A percentile compares a stretch with the other conserved stretches of the same genome.
These are phyloP conservation scores for Zygothrica quintamaculata DNA, from an alignment of 2,888 invertebrate genomes.

Conservation along the genomic window DNA sequence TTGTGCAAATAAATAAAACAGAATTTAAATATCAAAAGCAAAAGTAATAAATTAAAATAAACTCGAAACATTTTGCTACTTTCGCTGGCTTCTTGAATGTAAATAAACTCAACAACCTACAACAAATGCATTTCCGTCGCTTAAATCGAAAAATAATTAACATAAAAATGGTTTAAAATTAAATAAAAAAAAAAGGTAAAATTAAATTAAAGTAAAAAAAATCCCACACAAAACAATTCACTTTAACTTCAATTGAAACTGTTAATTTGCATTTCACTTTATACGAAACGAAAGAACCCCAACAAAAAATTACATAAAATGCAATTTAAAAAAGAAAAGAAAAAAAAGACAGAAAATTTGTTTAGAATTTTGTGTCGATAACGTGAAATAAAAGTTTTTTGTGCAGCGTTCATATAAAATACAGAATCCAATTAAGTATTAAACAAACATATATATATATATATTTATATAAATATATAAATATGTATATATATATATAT, in stretches of 20 bases:
- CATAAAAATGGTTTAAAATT: slow-evolving; percentile 44
- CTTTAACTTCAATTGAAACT: slow-evolving; percentile 4
- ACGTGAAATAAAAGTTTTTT: slow-evolving; percentile 39
- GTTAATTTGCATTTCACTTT: slow-evolving; percentile 8
- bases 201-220: slow-evolving; percentile 2
- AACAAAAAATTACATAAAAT: slow-evolving; percentile 46
- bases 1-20: slow-evolving; percentile 57
- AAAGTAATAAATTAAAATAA: slow-evolving; percentile 36
- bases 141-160: slow-evolving; percentile 23
- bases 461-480: slow-evolving; percentile 28
- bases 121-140: slow-evolving; percentile 52
- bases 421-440: slow-evolving; percentile 39
- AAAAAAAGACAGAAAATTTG: slow-evolving; percentile 27
- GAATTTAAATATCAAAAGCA: slow-evolving; percentile 48
- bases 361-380: slow-evolving; percentile 35
- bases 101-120: slow-evolving; percentile 39
- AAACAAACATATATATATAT: slow-evolving; percentile 27
- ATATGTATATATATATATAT: too few species aligned
- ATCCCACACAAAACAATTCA: not conserved
- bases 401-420: slow-evolving; percentile 30
- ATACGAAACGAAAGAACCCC: slow-evolving; percentile 4
- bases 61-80: slow-evolving; percentile 26
- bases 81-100: slow-evolving; percentile 38
- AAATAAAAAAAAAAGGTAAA: slow-evolving; percentile 18
- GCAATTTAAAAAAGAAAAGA: slow-evolving; percentile 26